These are phyloP conservation scores for Morpho deidamia DNA, from an alignment of 2,888 invertebrate species.

Conservation along the genomic window DNA sequence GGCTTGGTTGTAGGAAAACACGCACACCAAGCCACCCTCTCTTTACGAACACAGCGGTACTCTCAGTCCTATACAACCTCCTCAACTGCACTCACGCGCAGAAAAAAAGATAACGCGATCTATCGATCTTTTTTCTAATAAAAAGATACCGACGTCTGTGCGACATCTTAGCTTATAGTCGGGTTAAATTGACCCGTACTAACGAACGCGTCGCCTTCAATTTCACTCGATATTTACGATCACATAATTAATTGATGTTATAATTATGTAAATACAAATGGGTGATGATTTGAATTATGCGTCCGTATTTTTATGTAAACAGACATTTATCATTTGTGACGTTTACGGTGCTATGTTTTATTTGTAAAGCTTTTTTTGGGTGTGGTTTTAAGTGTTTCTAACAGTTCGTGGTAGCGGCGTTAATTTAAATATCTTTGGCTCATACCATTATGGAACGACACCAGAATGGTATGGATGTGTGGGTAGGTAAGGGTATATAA, in stretches of 20 bases:
- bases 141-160: constrained; percentile 58
- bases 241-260: constrained; percentile 71
- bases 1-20: constrained; percentile 40
- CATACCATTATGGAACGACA: constrained; percentile 78
- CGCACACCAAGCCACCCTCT: constrained; percentile 59
- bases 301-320: constrained; percentile 71
- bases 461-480: constrained; percentile 80
- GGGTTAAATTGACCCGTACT: constrained; percentile 60
- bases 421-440: constrained; percentile 43
- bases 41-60: constrained; percentile 69
- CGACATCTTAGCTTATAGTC: constrained; percentile 61
- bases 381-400: constrained; percentile 41
- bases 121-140: constrained; percentile 73
- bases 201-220: constrained; percentile 58
- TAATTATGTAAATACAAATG: constrained; percentile 74
- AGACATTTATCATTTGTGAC: constrained; percentile 66
- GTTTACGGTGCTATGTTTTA: constrained; percentile 56
- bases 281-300: constrained; percentile 70
- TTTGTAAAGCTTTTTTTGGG: constrained; percentile 44
- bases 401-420: constrained; percentile 38
- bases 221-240: constrained; percentile 65
- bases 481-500: constrained; percentile 76
- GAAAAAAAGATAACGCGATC: constrained; percentile 75
- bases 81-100: constrained; percentile 78
- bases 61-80: constrained; percentile 76